Base-by-base conservation (phyloP, 2,888 invertebrate species). In the Philopedon plagiatum region DNA sequence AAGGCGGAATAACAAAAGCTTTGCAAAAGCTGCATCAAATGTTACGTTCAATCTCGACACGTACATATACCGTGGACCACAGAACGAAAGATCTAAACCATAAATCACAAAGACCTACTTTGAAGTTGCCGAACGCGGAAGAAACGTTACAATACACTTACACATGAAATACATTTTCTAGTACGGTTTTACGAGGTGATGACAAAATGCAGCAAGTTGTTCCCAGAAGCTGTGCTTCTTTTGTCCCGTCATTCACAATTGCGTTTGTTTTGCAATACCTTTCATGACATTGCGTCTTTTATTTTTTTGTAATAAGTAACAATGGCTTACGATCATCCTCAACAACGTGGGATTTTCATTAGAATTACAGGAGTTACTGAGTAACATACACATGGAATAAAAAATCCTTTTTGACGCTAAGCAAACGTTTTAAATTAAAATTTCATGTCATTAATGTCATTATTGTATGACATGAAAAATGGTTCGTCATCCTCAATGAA, bases 201-300 rank as follows among this genome's bases (percentile, higher is more conserved):
- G 44, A 44, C 3, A 44, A 19, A 2, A 7, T 15, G 15, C 19
- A 26, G 26, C 21, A 51, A 29, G 51, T 29, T 15, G 15, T 49
- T 49, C 26, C 13, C 26, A 49, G 49, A 26, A 51, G 29, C 29
- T 51, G 11, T 29, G 1, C 23, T 4, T 26, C 51, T 29, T 51
- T 51, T 51, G 51, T 51, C 29, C 29, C 26, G 23, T 9, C 15
- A 29, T 51, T 51, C 29, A 51, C 8, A 29, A 11, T 51, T 13
- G 15, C 29, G 1, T 51, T 51, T 49, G n/a, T 49, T 51, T 51
- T 29, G 29, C 29, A 51, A 51, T 51, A 51, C 51, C 51, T 29
- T 29, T 51, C 51, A 51, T 26, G 49, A 51, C 13, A 29, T 29
- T 29, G 26, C 29, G 21, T 29, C n/a, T 4, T 9, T 19, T 39